These are phyloP conservation scores for Rhinoraja longicauda DNA, from an alignment of 2,797 vertebrate species.

Conservation along the genomic window DNA sequence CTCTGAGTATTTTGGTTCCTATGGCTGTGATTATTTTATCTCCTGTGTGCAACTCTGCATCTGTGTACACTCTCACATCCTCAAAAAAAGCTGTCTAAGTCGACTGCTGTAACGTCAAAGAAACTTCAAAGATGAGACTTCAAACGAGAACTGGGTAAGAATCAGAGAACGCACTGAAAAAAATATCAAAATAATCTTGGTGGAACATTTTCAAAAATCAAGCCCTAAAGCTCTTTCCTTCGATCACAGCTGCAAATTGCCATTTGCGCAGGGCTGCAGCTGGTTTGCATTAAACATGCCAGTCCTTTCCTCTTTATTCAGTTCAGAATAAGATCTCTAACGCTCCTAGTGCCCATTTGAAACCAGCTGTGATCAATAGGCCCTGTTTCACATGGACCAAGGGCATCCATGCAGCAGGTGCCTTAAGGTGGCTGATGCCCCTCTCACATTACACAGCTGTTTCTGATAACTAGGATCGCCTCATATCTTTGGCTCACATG, in stretches of 20 bases:
- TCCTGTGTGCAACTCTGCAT: background rate
- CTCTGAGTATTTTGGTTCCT: background rate
- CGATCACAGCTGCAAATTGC: background rate
- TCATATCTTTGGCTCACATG: background rate
- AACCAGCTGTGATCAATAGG: conserved; percentile 24
- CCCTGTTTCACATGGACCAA: conserved; percentile 14
- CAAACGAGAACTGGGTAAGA: background rate
- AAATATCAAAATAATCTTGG: background rate
- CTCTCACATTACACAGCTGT: background rate
- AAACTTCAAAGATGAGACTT: background rate
- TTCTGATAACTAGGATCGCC: background rate
- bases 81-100: background rate
- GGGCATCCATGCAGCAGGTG: background rate
- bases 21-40: background rate
- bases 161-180: background rate
- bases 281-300: conserved; percentile 23
- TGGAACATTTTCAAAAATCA: background rate
- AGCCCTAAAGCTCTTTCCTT: background rate
- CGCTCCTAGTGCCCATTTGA: conserved; percentile 2
- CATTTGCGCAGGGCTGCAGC: background rate
- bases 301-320: background rate
- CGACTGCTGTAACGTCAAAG: background rate
- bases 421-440: background rate
- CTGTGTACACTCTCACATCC: too few species aligned
- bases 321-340: conserved; percentile 5